These are phyloP conservation scores for Nothobranchius furzeri DNA, from an alignment of 2,113 vertebrate species.

Conservation along the genomic window DNA sequence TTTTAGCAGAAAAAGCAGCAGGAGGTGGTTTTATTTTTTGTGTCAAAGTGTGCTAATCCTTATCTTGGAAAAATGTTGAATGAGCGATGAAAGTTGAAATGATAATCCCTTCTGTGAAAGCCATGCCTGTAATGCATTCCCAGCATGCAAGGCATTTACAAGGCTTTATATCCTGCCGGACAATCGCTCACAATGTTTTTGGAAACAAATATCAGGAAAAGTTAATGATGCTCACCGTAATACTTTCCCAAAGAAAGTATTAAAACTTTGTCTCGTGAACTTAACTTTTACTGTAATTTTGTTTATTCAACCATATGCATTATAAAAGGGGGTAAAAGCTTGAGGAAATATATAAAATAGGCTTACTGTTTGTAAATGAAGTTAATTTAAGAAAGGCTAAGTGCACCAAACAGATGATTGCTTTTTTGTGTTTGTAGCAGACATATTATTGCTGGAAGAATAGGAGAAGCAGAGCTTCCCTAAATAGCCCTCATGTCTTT, in stretches of 20 bases:
- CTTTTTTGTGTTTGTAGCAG: background rate
- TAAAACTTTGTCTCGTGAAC: background rate
- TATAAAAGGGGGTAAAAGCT: background rate
- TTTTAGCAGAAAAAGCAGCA: background rate
- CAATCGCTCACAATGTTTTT: background rate
- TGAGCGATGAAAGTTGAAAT: slow-evolving; percentile 4
- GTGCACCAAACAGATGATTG: background rate
- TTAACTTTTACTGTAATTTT: background rate
- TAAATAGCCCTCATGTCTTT: background rate
- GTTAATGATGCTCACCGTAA: background rate
- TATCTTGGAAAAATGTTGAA: background rate
- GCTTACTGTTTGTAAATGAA: too few species aligned
- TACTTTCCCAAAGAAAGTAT: background rate
- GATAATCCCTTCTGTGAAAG: background rate
- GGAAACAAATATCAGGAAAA: background rate
- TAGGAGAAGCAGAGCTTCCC: background rate
- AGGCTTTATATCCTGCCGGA: background rate
- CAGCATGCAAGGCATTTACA: background rate
- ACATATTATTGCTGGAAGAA: background rate
- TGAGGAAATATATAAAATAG: background rate
- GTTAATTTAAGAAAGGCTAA: too few species aligned
- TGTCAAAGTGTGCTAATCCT: background rate
- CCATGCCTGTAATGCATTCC: background rate
- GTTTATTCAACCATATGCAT: background rate
- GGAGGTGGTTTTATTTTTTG: background rate